Percentiles rank a stretch among this genome's conserved stretches.
Conservation (phyloP, 2,888 invertebrate species). For the Caenorhabditis virilis region DNA sequence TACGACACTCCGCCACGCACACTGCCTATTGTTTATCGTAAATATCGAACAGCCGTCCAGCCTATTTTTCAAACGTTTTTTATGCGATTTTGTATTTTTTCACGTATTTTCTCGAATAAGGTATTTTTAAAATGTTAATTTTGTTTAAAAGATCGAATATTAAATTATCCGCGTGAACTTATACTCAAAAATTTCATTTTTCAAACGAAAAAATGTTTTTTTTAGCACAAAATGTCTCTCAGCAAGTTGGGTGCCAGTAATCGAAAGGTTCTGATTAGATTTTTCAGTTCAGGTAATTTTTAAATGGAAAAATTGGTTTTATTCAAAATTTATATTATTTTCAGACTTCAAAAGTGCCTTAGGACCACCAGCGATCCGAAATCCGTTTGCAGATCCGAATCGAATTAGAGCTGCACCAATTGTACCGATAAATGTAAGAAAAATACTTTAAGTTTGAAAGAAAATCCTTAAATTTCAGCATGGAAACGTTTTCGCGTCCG, state of each 20-base stretch:
- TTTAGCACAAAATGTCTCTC: slow-evolving; percentile 24
- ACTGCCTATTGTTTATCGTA: slow-evolving; percentile 22
- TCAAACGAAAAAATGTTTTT: not conserved
- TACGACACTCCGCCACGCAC: slow-evolving; percentile 25
- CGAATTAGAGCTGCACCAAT: slow-evolving; percentile 16
- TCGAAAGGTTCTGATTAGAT: slow-evolving; percentile 16
- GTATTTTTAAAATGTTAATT: too few species aligned
- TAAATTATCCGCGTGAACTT: too few species aligned
- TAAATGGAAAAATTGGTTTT: slow-evolving; percentile 1
- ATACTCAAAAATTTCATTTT: too few species aligned
- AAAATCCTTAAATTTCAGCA: slow-evolving; percentile 18
- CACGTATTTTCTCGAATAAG: slow-evolving; percentile 1
- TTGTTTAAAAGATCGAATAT: too few species aligned
- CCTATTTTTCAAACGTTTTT: slow-evolving; percentile 12
- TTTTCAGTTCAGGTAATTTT: slow-evolving; percentile 33
- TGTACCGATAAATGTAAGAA: slow-evolving; percentile 21
- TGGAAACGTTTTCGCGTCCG: slow-evolving; percentile 31
- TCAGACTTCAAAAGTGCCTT: slow-evolving; percentile 36
- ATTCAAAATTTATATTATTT: not conserved
- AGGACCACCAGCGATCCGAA: slow-evolving; percentile 25
- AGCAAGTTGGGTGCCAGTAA: slow-evolving; percentile 26
- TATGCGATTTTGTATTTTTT: not conserved
- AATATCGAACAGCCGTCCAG: slow-evolving; percentile 17
- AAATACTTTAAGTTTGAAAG: not conserved
- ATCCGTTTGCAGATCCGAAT: slow-evolving; percentile 32